Percentiles rank a stretch among this genome's conserved stretches.
phyloP scores from a whole-genome alignment of 37 sponge, comb jelly and placozoan species.

The Theonella swinhoei region DNA sequence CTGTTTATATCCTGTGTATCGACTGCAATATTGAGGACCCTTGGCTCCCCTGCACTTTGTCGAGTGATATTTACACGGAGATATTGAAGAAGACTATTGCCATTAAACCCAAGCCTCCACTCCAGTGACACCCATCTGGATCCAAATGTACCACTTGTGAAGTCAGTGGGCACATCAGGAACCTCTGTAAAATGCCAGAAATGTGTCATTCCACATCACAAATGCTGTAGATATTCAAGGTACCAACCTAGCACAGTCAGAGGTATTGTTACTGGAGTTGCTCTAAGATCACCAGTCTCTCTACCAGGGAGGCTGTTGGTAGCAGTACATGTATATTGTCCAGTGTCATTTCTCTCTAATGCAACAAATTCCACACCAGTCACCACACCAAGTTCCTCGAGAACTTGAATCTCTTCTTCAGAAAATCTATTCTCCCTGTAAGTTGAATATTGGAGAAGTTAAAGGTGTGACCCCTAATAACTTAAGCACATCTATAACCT shows the following conservation, averaged over 20 bases:
- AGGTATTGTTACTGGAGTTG: conserved; percentile 13
- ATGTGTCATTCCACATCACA: neutral
- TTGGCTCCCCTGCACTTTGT: neutral
- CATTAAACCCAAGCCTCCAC: conserved; percentile 64
- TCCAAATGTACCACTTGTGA: neutral
- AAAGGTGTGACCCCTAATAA: too few relatives aligned
- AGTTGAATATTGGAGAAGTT: neutral
- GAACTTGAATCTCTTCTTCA: neutral
- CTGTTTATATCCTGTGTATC: neutral
- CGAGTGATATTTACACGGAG: neutral
- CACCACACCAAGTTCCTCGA: conserved; percentile 38
- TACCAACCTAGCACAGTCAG: conserved; percentile 50
- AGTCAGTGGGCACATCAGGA: conserved; percentile 59
- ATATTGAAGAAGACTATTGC: conserved; percentile 25
- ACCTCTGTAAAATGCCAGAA: conserved; percentile 43
- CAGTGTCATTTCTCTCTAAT: conserved; percentile 64
- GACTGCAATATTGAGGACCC: neutral
- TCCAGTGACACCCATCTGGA: conserved; percentile 34
- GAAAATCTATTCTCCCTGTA: neutral
- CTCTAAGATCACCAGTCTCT: conserved; percentile 11
- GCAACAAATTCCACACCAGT: conserved; percentile 33
- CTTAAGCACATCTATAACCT: neutral
- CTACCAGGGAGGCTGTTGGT: conserved; percentile 23
- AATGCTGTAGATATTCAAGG: neutral
- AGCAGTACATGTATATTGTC: conserved; percentile 65